Evolutionary conservation across 2,888 invertebrate species (phyloP), one percentile per base, ranked within the genome.

Genomic region (Linyphia triangularis): DNA sequence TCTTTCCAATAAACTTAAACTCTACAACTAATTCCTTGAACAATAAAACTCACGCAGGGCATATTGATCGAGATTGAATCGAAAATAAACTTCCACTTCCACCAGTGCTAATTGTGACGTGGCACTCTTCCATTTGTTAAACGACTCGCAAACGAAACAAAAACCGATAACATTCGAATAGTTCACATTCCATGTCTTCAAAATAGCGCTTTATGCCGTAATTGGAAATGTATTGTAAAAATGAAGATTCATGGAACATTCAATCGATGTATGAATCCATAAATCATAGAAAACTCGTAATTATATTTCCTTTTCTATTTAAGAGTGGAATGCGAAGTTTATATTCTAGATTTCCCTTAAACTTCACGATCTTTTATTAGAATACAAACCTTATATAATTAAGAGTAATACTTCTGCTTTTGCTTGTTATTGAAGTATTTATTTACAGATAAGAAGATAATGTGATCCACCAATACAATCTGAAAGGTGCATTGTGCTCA

Each of bases 161-260:
- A 82, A 82, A 72, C 82, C 82, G 51, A 82, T 82, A 82, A 61
- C 37, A 72, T 82, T 72, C 24, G 28, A 57, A 70, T 19, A 19
- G 24, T 33, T 40, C 40, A 40, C n/a, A 19, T 19, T 19, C 30
- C 7, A n/a, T 51, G 16, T 51, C 28, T 1, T 16, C 26, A 61
- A 61, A 63, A 61, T 33, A 19, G 19, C 16, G 28, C 28, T 72
- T 59, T 24, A 67, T 26, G 69, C 24, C 19, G 59, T 69, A 63
- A 72, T 72, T 82, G 82, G 28, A 63, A 40, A 67, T 24, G 24
- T 51, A 19, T 57, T 24, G 33, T 28, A 37, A 59, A 72, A 81
- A 70, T 59, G 24, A 59, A 70, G 33, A 9, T 37, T 59, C 57
- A 57, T 63, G 30, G 5, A 30, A 30, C 13, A 26, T 26, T 0